A percentile compares a stretch with the other conserved stretches of the same genome.
These are phyloP conservation scores for Patella vulgata DNA, from an alignment of 1,140 invertebrate genomes.

Conservation along the genomic window DNA sequence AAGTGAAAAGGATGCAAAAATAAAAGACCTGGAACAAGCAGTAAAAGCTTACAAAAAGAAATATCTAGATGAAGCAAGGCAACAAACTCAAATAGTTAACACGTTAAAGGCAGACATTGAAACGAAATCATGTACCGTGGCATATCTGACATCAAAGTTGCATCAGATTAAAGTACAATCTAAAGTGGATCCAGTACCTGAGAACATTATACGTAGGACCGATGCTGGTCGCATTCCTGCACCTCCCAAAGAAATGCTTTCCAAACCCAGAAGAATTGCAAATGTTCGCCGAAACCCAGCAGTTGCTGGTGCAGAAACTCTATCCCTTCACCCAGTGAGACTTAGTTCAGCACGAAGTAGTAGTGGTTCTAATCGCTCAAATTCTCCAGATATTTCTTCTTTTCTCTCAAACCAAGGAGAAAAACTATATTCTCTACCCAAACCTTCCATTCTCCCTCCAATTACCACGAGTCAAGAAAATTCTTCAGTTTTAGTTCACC, in stretches of 20 bases:
- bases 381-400: conserved; percentile 44
- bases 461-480: conserved; percentile 38
- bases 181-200: conserved; percentile 18
- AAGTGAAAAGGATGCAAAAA: conserved; percentile 3
- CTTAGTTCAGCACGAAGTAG: conserved; percentile 6
- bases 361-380: conserved; percentile 40
- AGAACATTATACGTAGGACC: conserved; percentile 7
- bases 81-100: conserved; percentile 36
- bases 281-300: conserved; percentile 19
- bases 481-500: conserved; percentile 21
- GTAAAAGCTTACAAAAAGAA: conserved; percentile 2
- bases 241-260: conserved; percentile 27
- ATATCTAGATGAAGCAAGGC: conserved; percentile 30
- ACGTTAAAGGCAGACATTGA: conserved; percentile 47
- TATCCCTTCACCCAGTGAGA: conserved; percentile 10
- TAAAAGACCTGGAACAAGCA: conserved; percentile 3
- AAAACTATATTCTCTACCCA: conserved; percentile 23
- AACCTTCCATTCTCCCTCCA: conserved; percentile 41
- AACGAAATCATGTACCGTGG: conserved; percentile 50
- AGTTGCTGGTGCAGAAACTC: background rate
- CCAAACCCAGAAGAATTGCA: conserved; percentile 24
- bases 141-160: conserved; percentile 54
- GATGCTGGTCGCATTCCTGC: conserved; percentile 11
- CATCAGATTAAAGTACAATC: conserved; percentile 46
- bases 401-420: conserved; percentile 34